These are phyloP conservation scores for Leptopilina clavipes DNA, from an alignment of 1,140 invertebrate species.

Conservation along the genomic window DNA sequence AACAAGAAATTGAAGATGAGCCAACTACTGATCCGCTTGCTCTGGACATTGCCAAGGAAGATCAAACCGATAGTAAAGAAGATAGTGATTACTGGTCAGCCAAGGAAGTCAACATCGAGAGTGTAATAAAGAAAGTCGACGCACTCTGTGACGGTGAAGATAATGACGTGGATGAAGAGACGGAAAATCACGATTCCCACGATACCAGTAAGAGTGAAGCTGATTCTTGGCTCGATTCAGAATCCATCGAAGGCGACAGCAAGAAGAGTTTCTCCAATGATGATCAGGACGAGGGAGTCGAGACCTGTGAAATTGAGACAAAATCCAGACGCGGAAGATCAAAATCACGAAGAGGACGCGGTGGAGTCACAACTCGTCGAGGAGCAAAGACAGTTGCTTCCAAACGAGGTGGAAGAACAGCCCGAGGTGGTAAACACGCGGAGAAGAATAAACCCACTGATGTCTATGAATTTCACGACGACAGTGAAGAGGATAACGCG, in stretches of 20 bases:
- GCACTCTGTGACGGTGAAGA: slow-evolving; percentile 75
- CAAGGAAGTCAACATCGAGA: slow-evolving; percentile 86
- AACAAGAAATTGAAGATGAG: slow-evolving; percentile 36
- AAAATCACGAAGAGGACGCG: slow-evolving; percentile 70
- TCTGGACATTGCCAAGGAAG: slow-evolving; percentile 67
- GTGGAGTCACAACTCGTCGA: slow-evolving; percentile 75
- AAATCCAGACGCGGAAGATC: slow-evolving; percentile 65
- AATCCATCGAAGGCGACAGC: slow-evolving; percentile 68
- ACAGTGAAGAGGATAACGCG: slow-evolving; percentile 83
- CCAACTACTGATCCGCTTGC: slow-evolving; percentile 58
- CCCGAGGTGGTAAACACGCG: slow-evolving; percentile 75
- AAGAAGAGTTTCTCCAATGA: slow-evolving; percentile 64
- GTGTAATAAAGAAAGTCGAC: slow-evolving; percentile 86
- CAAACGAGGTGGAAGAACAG: slow-evolving; percentile 76
- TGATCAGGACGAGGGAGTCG: slow-evolving; percentile 69
- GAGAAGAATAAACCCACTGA: slow-evolving; percentile 80
- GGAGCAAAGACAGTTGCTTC: slow-evolving; percentile 62
- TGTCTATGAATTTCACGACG: slow-evolving; percentile 89
- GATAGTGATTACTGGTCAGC: slow-evolving; percentile 86
- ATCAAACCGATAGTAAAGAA: slow-evolving; percentile 77
- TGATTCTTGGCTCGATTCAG: slow-evolving; percentile 69
- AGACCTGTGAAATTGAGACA: slow-evolving; percentile 67
- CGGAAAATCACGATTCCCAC: slow-evolving; percentile 49
- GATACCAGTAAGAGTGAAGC: slow-evolving; percentile 61
- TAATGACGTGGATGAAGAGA: slow-evolving; percentile 65